Evolutionary conservation across 2,797 vertebrate genomes (phyloP), one percentile per base, ranked within the genome.

Genomic region (Discoglossus pictus): DNA sequence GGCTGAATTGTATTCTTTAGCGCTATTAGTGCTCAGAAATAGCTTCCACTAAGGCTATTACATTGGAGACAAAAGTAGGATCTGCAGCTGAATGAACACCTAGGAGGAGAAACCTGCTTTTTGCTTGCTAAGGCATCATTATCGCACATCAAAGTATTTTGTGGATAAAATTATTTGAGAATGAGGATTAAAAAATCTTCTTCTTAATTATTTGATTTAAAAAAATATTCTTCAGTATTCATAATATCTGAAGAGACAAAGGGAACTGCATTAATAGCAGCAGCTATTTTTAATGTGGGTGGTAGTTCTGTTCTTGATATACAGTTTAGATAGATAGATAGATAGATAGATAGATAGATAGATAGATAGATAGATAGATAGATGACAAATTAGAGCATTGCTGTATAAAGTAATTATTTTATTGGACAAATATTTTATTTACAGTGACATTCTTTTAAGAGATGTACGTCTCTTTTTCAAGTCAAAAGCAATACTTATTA

Each of bases 41-140:
- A 78, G 70, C 54, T 65, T 76, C 56, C 65, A 63, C 39, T 75
- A 81, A 82, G 64, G 65, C 72, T 71, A 72, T 86, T 84, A 74
- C 56, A 61, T 71, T 58, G 46, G 48, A 68, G 73, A 82, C 78
- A 74, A 80, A 80, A 80, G 79, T 59, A 0, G 27, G 59, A 59
- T 76, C 80, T 82, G 74, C 65, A 73, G 76, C 58, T 74, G 69
- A 80, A 73, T 66, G 61, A 77, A 70, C 65, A 72, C 40, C 53
- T 46, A 17, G 25, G 0, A 66, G 64, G 72, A 53, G 71, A 68
- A 68, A 69, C 65, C 20, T 59, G 68, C 61, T 69, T 74, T 71
- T 75, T 80, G 71, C 72, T 78, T 67, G 31, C 75, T 58, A 76
- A 80, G 25, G 53, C 69, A 78, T 80, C 67, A 72, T 46, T 68